Evolutionary conservation across 92 coral and sea anemone genomes (phyloP).

Genomic region (Siderastrea radians): DNA sequence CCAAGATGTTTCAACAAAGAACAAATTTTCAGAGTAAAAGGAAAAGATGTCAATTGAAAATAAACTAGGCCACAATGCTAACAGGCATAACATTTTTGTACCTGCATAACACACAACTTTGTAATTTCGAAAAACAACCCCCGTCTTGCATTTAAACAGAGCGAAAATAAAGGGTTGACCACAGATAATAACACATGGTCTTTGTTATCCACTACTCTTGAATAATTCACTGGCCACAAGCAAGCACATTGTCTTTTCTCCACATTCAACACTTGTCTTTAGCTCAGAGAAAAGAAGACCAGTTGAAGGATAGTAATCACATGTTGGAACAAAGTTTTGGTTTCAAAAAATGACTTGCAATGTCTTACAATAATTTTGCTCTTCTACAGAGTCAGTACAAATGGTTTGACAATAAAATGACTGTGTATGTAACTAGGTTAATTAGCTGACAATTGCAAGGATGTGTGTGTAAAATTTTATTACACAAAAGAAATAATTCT

Average conservation of each 20-base stretch:
- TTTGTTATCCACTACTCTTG: constrained; percentile 51
- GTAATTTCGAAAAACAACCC: constrained; percentile 10
- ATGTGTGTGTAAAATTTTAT: background rate
- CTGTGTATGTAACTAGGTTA: background rate
- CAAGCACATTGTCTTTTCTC: constrained; percentile 58
- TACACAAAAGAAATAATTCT: background rate
- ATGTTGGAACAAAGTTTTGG: background rate
- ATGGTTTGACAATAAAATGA: background rate
- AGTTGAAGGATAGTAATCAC: background rate
- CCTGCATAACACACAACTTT: background rate
- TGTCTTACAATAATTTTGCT: background rate
- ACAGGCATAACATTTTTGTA: background rate
- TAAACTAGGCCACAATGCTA: background rate
- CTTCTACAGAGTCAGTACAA: background rate
- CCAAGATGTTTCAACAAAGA: constrained; percentile 1
- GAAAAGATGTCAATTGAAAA: background rate
- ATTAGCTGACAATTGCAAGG: background rate
- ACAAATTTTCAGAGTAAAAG: background rate
- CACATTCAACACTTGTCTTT: constrained; percentile 35
- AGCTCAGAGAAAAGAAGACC: background rate
- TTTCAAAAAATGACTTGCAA: background rate
- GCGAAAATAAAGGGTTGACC: constrained; percentile 27
- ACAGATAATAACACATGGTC: constrained; percentile 36
- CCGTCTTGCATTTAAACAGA: constrained; percentile 14
- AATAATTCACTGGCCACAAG: constrained; percentile 80